These are phyloP conservation scores for Lutjanus argentimaculatus DNA, from an alignment of 2,797 vertebrate species.

Conservation along the genomic window DNA sequence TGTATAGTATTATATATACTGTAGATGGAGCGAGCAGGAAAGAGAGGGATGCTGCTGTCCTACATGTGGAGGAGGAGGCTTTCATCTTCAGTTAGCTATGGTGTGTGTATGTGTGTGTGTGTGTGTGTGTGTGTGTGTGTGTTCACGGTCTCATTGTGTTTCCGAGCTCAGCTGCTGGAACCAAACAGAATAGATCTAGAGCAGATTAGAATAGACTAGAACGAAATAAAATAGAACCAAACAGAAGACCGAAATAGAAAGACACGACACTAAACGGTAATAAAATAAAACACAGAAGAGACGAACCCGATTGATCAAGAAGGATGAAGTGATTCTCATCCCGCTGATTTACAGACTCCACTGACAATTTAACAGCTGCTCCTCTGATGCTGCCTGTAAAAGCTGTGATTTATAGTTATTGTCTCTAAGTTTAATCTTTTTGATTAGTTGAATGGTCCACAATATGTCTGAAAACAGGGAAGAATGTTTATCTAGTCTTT, in stretches of 20 bases:
- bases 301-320: neutral
- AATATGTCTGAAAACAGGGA: no score
- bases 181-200: slow-evolving; percentile 54
- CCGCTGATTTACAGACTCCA: neutral
- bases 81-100: slow-evolving; percentile 67
- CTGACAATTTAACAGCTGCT: neutral
- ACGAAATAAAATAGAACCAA: slow-evolving; percentile 19
- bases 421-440: no score
- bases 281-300: neutral
- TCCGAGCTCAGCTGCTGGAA: slow-evolving; percentile 53
- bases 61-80: slow-evolving; percentile 73
- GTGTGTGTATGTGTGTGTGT: slow-evolving; percentile 40
- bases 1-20: neutral
- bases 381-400: neutral
- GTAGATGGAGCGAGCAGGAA: slow-evolving; percentile 30
- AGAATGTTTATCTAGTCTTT: no score
- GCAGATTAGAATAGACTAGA: slow-evolving; percentile 60
- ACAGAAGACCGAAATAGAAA: slow-evolving; percentile 21
- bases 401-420: neutral
- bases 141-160: slow-evolving; percentile 41
- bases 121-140: slow-evolving; percentile 11
- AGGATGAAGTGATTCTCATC: neutral
- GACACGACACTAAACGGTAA: neutral
- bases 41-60: slow-evolving; percentile 57
- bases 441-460: no score